Evolutionary conservation across 2,113 vertebrate species (phyloP), one percentile per base, ranked within the genome.

Genomic region (Xenus cinereus): DNA sequence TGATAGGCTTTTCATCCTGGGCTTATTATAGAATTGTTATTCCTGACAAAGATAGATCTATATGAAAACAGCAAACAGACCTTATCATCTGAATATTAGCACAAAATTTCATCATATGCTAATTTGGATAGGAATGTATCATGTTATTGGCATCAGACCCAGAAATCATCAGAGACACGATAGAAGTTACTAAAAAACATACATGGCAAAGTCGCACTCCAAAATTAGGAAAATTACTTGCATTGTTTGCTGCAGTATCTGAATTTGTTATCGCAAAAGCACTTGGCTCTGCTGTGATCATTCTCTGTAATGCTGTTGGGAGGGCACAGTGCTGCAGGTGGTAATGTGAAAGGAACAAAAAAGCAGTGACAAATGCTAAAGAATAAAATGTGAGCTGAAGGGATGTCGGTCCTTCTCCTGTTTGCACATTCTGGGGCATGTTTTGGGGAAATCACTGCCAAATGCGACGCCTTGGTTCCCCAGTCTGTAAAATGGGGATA

Each of bases 1-100:
- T 92, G 94, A 97, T 91, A 89, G 93, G 96, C 77, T 98, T 97
- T 97, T 97, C 92, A 95, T 97, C 87, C 87, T 60, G 64, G 67
- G 87, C 87, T 97, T 97, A 92, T 96, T 96, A 95, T 68, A 95
- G 93, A 97, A 95, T 87, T 94, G 90, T 35, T 94, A 85, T 82
- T 97, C 95, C 92, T 87, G 89, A 97, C 95, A 95, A 92, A 96
- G 95, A 90, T 39, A 93, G 63, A 90, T 95, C 76, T 95, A 83
- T 95, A 92, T 69, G 71, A 83, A 85, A 96, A 79, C 74, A 89
- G 87, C 64, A 92, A 95, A 87, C 89, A 95, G 92, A 94, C 64
- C 28, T 89, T 87, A 83, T 46, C 73, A 57, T 77, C 67, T 74
- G 79, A 95, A 93, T 82, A 89, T 0, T 7, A 96, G 87, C 80